A percentile compares a stretch with the other conserved stretches of the same genome.
Conservation (phyloP, 1,140 invertebrate genomes). For the Venturia canescens region DNA sequence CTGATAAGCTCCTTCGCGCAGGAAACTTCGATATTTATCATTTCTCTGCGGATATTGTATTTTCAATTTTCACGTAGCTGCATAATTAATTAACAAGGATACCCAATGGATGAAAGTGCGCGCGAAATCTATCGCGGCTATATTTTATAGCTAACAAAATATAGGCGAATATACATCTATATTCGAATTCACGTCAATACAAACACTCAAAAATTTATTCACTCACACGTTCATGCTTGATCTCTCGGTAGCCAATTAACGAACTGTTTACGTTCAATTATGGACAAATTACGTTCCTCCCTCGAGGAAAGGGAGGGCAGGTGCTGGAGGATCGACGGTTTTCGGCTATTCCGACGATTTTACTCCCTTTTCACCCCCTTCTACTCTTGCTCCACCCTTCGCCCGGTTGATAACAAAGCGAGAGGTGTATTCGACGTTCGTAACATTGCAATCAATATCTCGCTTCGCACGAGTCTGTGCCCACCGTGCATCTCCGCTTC, state of each 20-base stretch:
- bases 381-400: not conserved
- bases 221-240: conserved; percentile 36
- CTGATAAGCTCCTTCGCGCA: not conserved
- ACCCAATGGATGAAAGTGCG: not conserved
- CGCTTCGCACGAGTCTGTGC: not conserved
- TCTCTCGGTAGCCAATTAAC: conserved; percentile 57
- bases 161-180: conserved; percentile 1
- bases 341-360: conserved; percentile 22
- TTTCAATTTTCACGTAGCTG: not conserved
- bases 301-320: not conserved
- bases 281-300: conserved; percentile 54
- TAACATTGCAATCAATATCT: conserved; percentile 53
- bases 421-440: not conserved
- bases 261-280: conserved; percentile 60
- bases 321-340: conserved; percentile 9
- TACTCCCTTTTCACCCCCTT: not conserved
- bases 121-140: not conserved
- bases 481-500: not conserved
- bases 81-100: conserved; percentile 10
- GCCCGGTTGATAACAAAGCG: not conserved
- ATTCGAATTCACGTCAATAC: not conserved
- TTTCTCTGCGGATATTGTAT: not conserved
- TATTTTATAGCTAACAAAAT: not conserved
- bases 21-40: too few species aligned
- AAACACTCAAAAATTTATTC: conserved; percentile 8